A percentile compares a stretch with the other conserved stretches of the same genome.
These are phyloP conservation scores for Erannis defoliaria DNA, from an alignment of 2,888 invertebrate species.

Conservation along the genomic window DNA sequence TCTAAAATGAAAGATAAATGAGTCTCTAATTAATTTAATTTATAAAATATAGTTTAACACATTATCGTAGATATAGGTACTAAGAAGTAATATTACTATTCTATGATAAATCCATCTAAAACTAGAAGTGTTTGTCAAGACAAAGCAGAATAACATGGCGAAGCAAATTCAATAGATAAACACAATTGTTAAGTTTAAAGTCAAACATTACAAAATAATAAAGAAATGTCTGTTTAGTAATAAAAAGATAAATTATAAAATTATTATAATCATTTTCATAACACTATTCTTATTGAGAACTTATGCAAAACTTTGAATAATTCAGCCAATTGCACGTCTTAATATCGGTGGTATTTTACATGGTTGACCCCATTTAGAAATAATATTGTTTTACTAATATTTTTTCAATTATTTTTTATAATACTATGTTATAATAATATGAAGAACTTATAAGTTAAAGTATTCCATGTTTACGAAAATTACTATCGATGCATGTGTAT, in stretches of 20 bases:
- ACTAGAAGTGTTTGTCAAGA: conserved; percentile 13
- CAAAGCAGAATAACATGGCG: background rate
- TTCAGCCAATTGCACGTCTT: background rate
- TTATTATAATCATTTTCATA: background rate
- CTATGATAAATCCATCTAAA: conserved; percentile 12
- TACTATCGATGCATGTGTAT: background rate
- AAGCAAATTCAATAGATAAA: background rate
- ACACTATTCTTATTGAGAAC: background rate
- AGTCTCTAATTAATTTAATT: conserved; percentile 16
- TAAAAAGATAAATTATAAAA: background rate
- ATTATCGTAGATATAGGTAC: conserved; percentile 19
- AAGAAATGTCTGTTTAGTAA: background rate
- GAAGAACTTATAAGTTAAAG: background rate
- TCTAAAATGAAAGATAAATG: background rate
- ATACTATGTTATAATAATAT: background rate
- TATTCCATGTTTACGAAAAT: background rate
- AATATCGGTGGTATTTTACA: conserved; percentile 9
- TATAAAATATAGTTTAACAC: conserved; percentile 6
- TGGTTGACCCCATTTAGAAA: background rate
- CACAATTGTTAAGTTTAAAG: background rate
- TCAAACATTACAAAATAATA: background rate
- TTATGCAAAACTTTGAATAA: background rate
- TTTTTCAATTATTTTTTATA: background rate
- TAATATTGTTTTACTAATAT: background rate
- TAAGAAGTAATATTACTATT: conserved; percentile 14